Base-by-base conservation (phyloP, 2,797 vertebrate genomes). In the Salarias fasciatus region DNA sequence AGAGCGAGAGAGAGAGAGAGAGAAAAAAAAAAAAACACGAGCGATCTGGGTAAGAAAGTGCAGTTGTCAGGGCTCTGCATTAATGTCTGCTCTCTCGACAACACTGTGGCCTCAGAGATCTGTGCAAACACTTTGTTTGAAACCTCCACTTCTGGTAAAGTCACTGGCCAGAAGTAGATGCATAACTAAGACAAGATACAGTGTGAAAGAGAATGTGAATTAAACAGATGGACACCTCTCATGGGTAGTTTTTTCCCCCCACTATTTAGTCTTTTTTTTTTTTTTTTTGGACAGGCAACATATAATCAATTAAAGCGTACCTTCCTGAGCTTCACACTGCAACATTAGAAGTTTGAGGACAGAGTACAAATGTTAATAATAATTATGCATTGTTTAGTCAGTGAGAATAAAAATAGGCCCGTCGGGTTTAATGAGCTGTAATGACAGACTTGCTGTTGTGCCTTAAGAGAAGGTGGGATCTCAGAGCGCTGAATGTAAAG, bases 361-460 rank as follows among this genome's bases (percentile, higher is more conserved):
- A 57, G 61, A 48, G 65, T 68, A 28, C 52, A 74, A 53, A 52
- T 59, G 59, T 53, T 83, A 73, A 89, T 85, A 78, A 76, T 49
- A 75, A 65, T 63, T 68, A 65, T 53, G 59, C 48, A 59, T 73
- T 83, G 76, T 88, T 80, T 69, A 66, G 61, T 59, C 53, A 73
- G 72, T 2, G 49, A 75, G 69, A 79, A 80, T 46, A 60, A 66
- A 55, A 69, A 49, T 37, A 65, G 71, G 68, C 70, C 63, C 57
- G 47, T 49, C 41, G n/a, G 57, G 9, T 45, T 65, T 80, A 84
- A 85, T 77, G 50, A 83, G 44, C 47, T 29, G 65, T 80, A 88
- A 83, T 86, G 69, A 83, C 28, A 84, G 79, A 63, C 47, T 58
- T 46, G 63, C 5, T 38, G 43, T 33, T 13, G 24, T 37, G 48